A percentile compares a stretch with the other conserved stretches of the same genome.
These are phyloP conservation scores for Cathartes aura DNA, from an alignment of 2,113 vertebrate genomes.

Conservation along the genomic window DNA sequence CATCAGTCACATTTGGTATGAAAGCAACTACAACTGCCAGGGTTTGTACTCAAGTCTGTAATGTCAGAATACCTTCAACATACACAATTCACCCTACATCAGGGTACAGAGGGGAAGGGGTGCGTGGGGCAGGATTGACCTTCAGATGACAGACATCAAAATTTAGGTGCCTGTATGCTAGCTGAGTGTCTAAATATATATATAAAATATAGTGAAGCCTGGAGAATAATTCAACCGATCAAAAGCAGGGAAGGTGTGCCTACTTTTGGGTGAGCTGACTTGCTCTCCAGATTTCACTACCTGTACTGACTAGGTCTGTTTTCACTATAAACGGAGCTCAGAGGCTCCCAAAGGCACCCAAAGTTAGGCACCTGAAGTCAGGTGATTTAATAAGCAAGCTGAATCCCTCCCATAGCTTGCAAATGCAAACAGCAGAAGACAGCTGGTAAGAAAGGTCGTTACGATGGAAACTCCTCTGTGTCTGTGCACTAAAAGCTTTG, in stretches of 20 bases:
- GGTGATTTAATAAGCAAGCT: neutral
- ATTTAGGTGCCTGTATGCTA: neutral
- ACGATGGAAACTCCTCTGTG: neutral
- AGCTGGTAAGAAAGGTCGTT: neutral
- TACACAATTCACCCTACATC: neutral
- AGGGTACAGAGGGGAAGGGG: neutral
- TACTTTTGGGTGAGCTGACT: neutral
- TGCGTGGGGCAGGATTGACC: rapidly evolving
- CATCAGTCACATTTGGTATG: neutral
- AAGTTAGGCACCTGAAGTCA: neutral
- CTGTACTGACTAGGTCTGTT: neutral
- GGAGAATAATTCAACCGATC: neutral
- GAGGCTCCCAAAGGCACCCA: neutral
- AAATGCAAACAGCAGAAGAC: neutral
- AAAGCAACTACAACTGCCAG: neutral
- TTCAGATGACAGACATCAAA: neutral
- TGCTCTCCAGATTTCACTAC: neutral
- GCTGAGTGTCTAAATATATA: neutral
- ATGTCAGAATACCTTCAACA: neutral
- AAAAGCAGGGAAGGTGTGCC: neutral
- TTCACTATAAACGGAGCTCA: neutral
- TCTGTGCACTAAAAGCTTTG: neutral
- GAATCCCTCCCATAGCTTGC: neutral
- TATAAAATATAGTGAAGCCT: neutral
- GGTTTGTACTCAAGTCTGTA: neutral